phyloP scores from a whole-genome alignment of 2,888 invertebrate genomes.

The Troglohyphantes excavatus region DNA sequence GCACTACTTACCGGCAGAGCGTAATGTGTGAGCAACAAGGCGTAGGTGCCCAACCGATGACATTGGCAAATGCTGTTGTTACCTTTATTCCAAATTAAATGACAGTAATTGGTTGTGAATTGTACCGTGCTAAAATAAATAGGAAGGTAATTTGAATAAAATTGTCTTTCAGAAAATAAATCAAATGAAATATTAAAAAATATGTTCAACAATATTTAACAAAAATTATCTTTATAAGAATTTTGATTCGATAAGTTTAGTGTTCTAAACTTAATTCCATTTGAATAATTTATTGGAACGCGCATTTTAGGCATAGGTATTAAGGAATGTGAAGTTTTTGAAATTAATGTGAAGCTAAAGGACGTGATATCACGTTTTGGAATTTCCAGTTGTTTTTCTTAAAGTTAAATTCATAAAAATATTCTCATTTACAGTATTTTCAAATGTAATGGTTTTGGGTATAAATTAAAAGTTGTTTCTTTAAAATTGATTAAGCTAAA shows the following conservation, averaged over 20 bases:
- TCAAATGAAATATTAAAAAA: background rate
- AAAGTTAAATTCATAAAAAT: too few relatives aligned
- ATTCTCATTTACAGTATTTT: too few relatives aligned
- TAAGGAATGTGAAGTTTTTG: too few relatives aligned
- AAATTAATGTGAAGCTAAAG: too few relatives aligned
- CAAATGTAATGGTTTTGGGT: too few relatives aligned
- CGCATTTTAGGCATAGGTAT: too few relatives aligned
- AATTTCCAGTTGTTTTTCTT: too few relatives aligned
- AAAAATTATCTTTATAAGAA: background rate
- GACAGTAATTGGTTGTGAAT: constrained; percentile 67
- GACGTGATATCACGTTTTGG: too few relatives aligned
- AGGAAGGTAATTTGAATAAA: background rate
- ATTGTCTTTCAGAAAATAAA: background rate
- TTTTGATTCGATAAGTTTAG: background rate
- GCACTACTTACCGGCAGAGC: constrained; percentile 64
- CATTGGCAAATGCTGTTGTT: constrained; percentile 75
- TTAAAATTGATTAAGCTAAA: too few relatives aligned
- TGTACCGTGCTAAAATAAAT: constrained; percentile 50
- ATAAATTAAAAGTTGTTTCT: too few relatives aligned
- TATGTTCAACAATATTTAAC: background rate
- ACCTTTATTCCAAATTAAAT: constrained; percentile 58
- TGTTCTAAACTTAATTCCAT: background rate
- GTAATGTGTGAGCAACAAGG: constrained; percentile 71
- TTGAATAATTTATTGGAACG: too few relatives aligned
- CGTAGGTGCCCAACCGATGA: constrained; percentile 70